Conservation (phyloP, 2,888 invertebrate genomes). For the Entomobrya multifasciata region DNA sequence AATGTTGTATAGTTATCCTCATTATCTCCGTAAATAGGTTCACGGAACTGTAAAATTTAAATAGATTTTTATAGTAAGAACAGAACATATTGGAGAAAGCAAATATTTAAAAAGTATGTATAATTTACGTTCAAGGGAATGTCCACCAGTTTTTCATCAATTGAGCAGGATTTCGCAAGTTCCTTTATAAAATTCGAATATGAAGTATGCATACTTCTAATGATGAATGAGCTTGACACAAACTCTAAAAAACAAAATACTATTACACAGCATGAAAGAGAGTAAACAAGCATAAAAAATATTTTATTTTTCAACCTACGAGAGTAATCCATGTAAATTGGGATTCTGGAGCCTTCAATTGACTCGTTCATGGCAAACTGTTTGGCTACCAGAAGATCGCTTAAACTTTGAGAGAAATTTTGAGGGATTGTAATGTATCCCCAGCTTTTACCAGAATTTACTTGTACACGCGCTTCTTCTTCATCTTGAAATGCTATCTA, state of each 20-base stretch:
- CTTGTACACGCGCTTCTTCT: not conserved
- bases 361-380: not conserved
- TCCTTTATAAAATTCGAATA: not conserved
- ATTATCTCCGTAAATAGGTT: not conserved
- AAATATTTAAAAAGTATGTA: too few relatives aligned
- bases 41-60: not conserved
- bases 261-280: not conserved
- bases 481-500: not conserved
- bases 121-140: not conserved
- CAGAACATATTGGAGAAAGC: too few relatives aligned
- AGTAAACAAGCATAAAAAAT: too few relatives aligned
- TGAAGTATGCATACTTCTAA: not conserved
- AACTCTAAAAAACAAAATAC: not conserved
- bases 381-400: not conserved
- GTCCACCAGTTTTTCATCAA: not conserved
- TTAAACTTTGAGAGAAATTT: not conserved
- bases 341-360: not conserved
- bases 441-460: not conserved
- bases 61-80: too few relatives aligned
- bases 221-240: not conserved
- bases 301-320: slow-evolving; percentile 21
- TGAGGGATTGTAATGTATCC: not conserved
- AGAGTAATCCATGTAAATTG: not conserved
- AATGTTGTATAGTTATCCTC: not conserved
- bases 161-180: not conserved